phyloP scores from a whole-genome alignment of 2,113 vertebrate genomes.

The Paradisaea rubra region DNA sequence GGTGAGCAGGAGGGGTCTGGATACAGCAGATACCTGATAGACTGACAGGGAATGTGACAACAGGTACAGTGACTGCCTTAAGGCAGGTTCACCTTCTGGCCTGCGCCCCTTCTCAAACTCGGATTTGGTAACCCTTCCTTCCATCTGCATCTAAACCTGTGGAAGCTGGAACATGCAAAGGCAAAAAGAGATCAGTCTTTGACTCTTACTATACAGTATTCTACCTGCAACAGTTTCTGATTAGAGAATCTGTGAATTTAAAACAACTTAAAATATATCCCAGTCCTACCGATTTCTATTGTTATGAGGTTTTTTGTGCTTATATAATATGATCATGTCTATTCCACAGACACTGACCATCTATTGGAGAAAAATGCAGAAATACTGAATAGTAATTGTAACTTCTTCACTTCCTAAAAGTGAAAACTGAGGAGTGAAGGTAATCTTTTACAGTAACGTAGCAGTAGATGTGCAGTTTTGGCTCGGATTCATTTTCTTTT shows the following conservation, averaged over 20 bases:
- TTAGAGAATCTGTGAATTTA: neutral
- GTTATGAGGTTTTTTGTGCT: neutral
- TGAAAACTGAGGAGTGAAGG: neutral
- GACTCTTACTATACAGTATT: neutral
- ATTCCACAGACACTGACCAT: neutral
- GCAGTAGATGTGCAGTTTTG: neutral
- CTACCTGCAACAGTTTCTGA: neutral
- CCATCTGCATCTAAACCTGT: conserved; percentile 71
- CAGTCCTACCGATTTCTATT: neutral
- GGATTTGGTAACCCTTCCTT: conserved; percentile 77
- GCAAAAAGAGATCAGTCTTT: neutral
- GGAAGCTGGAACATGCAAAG: neutral
- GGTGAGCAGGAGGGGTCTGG: neutral
- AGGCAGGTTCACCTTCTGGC: conserved; percentile 83
- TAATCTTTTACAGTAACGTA: neutral
- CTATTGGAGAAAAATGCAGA: neutral
- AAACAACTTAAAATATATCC: neutral
- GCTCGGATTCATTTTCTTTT: neutral
- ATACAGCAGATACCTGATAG: conserved; percentile 63
- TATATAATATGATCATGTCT: neutral
- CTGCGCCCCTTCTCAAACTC: conserved; percentile 82
- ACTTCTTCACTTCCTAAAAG: neutral
- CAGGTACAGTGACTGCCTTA: conserved; percentile 80
- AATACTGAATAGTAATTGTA: neutral
- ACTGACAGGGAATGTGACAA: conserved; percentile 78